phyloP scores from a whole-genome alignment of 1,140 invertebrate genomes.

The Gonioctena quinquepunctata region DNA sequence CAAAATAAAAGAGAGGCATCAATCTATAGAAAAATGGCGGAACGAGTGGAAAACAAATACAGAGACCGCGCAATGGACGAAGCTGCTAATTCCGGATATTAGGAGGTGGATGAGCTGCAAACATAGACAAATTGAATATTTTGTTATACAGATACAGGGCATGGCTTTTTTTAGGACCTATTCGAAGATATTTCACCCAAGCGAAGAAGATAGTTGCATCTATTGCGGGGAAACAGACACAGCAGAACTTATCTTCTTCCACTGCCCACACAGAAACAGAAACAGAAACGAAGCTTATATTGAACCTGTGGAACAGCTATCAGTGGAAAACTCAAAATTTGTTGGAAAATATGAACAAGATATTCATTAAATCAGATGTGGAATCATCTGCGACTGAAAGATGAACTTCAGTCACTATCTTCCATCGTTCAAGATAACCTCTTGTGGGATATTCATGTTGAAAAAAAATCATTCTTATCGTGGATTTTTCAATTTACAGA shows the following conservation, averaged over 20 bases:
- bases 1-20: background rate
- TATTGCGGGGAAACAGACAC: slow-evolving; percentile 15
- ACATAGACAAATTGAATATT: too few relatives aligned
- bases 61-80: background rate
- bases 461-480: too few relatives aligned
- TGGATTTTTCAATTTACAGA: too few relatives aligned
- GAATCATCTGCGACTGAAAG: too few relatives aligned
- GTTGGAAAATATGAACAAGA: too few relatives aligned
- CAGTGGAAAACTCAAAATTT: background rate
- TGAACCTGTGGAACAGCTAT: background rate
- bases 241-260: slow-evolving; percentile 15
- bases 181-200: background rate
- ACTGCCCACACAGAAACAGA: slow-evolving; percentile 4
- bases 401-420: too few relatives aligned
- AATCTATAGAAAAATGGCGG: background rate
- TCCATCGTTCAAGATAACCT: too few relatives aligned
- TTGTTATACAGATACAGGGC: too few relatives aligned
- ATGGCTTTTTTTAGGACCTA: slow-evolving; percentile 5
- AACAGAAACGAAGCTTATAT: background rate
- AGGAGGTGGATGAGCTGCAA: background rate
- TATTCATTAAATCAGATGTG: too few relatives aligned
- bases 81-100: background rate
- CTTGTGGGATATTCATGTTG: too few relatives aligned
- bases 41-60: background rate
- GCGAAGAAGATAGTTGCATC: background rate